Evolutionary conservation across 2,888 invertebrate species (phyloP), one percentile per base, ranked within the genome.

Genomic region (Orchesella flavescens): DNA sequence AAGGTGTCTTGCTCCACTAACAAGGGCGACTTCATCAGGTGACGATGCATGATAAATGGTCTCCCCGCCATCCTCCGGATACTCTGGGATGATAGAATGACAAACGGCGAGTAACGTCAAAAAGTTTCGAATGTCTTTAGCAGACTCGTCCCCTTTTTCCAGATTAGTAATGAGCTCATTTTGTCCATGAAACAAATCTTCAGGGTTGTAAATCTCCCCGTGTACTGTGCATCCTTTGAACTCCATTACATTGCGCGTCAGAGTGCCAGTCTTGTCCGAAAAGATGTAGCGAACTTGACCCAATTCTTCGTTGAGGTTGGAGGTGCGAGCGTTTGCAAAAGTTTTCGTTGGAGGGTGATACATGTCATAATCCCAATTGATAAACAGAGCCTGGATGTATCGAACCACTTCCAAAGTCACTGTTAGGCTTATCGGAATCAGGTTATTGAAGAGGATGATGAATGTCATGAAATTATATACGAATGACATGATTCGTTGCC

Each of bases 231-330:
- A 92, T 84, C 91, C 90, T 91, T 97, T 96, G 91, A 98, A 99
- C 90, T 96, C 96, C 99, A 99, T 99, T 21, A 97, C 93, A 91
- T 99, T 99, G 89, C 95, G 93, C 15, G 99, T 99, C 88, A 99
- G 92, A 0, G 99, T 99, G 75, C 99, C 99, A 19, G 99, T 99
- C 92, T 99, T 99, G 91, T 99, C 99, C 5, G 75, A 63, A 61
- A 74, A 74, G 1, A 99, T 93, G 91, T 97, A 98, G 90, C 96
- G 95, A 21, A 98, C 96, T 94, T 93, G 97, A 87, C 99, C 99
- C 34, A 99, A 92, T 91, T 99, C 99, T 91, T 99, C 99, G 91
- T 99, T 99, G 10, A 99, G 92, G 92, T 99, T 99, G 72, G 98
- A 98, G 0, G 99, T 99, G 76, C 98, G 92, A 24, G 98, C 99